Evolutionary conservation across 1,140 invertebrate genomes (phyloP), one percentile per base, ranked within the genome.

Genomic region (Leptinotarsa texana): DNA sequence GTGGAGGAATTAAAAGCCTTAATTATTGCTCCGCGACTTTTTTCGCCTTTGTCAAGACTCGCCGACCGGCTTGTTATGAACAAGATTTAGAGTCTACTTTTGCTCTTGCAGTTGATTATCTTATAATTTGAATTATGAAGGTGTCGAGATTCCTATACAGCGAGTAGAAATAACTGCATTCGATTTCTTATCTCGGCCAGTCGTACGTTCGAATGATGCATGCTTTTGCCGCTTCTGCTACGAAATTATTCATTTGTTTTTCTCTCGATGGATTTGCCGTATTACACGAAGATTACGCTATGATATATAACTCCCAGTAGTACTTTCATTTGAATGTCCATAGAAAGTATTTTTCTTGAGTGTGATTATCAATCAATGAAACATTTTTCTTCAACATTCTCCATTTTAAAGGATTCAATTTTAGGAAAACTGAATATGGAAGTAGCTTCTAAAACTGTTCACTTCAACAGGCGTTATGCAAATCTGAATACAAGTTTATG

Each of bases 71-170:
- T 65, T 33, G 63, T 65, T 65, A 65, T 21, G 27, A 65, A 65
- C 21, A 65, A 65, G 63, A 65, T 65, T 65, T 65, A 65, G 4
- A 17, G 63, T 33, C 27, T 33, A 33, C 21, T 21, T 18, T 33
- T 65, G 63, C 63, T 65, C 63, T 65, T 65, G 63, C 21, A 24
- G 17, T 65, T 65, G 63, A 65, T 65, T 65, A 65, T 65, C 63
- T 65, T 33, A 33, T 65, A 65, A 65, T 65, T 65, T 65, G 63
- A 65, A 65, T 65, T 65, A 65, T 65, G 63, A 4, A 65, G 63
- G 63, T 65, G 63, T 65, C n/a, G 63, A 65, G 63, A 65, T 65
- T 65, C 21, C 63, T 65, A 65, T 65, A 22, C 21, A 5, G n/a
- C 15, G 11, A 17, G 17, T 15, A 62, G 15, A 33, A 65, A 65